Percentiles rank a stretch among this genome's conserved stretches.
phyloP scores from a whole-genome alignment of 2,888 invertebrate genomes.

The Agonum fuliginosum region DNA sequence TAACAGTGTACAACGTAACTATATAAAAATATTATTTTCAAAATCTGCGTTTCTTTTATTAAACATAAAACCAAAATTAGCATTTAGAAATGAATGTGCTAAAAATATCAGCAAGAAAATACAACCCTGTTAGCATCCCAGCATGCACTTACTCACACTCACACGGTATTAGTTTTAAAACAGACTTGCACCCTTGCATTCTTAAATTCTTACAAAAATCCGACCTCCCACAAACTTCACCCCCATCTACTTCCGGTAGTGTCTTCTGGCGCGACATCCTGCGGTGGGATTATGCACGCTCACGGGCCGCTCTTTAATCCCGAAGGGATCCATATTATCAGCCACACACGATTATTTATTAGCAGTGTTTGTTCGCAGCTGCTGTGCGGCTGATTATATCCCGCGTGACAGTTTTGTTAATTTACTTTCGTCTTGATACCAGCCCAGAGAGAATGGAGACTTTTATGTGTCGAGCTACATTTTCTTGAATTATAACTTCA shows the following conservation, averaged over 20 bases:
- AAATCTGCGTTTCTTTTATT: no score
- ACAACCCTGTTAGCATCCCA: no score
- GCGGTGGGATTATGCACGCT: conserved; percentile 56
- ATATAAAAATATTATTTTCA: no score
- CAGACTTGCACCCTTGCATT: no score
- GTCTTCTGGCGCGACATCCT: conserved; percentile 47
- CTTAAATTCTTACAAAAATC: no score
- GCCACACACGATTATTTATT: conserved; percentile 56
- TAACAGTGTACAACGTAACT: no score
- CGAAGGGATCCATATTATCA: conserved; percentile 54
- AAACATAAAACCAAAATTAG: no score
- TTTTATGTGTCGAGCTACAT: neutral
- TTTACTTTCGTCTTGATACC: conserved; percentile 47
- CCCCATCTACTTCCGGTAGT: conserved; percentile 13
- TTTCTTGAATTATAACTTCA: conserved; percentile 31
- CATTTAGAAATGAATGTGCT: no score
- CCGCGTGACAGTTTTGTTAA: conserved; percentile 36
- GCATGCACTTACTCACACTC: no score
- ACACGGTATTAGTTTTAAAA: no score
- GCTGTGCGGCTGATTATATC: conserved; percentile 46
- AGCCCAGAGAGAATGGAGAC: neutral
- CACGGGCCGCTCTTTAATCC: conserved; percentile 51
- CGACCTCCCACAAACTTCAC: neutral
- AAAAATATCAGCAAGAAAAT: no score
- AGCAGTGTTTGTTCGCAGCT: conserved; percentile 54